These are phyloP conservation scores for Cremastobaeus sp. DNA, from an alignment of 2,888 invertebrate genomes.

Conservation along the genomic window DNA sequence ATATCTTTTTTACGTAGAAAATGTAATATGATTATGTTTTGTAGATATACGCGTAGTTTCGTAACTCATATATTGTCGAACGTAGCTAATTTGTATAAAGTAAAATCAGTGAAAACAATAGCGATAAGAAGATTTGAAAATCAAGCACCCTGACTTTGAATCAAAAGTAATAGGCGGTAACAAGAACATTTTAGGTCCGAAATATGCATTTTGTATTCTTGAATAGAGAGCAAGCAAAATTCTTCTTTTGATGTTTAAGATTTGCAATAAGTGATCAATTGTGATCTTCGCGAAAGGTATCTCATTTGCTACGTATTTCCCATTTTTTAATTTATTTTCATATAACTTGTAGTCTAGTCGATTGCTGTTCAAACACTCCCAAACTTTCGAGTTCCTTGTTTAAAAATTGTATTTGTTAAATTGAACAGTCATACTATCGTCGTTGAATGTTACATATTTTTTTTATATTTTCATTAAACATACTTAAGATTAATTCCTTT, in stretches of 20 bases:
- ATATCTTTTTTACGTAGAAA: constrained; percentile 46
- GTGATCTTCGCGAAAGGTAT: constrained; percentile 45
- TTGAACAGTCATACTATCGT: constrained; percentile 2
- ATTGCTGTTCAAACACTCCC: constrained; percentile 22
- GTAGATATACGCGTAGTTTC: constrained; percentile 53
- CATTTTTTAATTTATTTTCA: constrained; percentile 23
- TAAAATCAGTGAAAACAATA: constrained; percentile 22
- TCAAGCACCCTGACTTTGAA: constrained; percentile 36
- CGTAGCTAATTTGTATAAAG: constrained; percentile 46
- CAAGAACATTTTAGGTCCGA: constrained; percentile 26
- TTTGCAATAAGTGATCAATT: constrained; percentile 46
- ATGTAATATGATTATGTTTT: no score
- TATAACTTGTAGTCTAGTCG: constrained; percentile 36
- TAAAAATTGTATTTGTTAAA: constrained; percentile 14
- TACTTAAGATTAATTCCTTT: constrained; percentile 12
- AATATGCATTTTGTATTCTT: constrained; percentile 42
- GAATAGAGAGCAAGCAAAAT: constrained; percentile 4
- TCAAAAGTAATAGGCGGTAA: constrained; percentile 43
- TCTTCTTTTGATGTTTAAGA: constrained; percentile 26
- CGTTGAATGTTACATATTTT: constrained; percentile 6
- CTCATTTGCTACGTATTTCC: constrained; percentile 10
- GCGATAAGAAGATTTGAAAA: constrained; percentile 18
- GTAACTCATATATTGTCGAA: constrained; percentile 51
- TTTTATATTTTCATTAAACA: constrained; percentile 13
- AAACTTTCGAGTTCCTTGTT: constrained; percentile 34